Evolutionary conservation across 2,797 vertebrate species (phyloP), one percentile per base, ranked within the genome.

Genomic region (Dendrocincla tyrannina): DNA sequence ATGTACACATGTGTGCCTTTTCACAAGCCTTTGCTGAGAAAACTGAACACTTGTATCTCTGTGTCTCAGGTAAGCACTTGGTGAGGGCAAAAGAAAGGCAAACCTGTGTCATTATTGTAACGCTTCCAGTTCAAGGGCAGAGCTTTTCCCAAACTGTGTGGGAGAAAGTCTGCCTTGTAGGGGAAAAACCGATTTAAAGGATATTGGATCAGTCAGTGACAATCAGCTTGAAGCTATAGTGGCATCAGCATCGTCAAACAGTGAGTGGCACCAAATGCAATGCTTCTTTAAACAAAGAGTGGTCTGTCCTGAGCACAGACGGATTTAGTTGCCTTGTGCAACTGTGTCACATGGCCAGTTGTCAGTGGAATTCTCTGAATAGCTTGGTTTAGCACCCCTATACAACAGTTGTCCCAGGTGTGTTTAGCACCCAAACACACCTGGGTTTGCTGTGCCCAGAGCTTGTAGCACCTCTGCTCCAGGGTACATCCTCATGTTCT

Each of bases 161-260:
- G 35, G 23, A 86, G 41, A 77, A 92, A 91, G 30, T 23, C 77
- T 92, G 55, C 13, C 41, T 88, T 88, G 52, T 42, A 70, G 89
- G 44, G 95, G 67, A 76, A 93, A 92, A 90, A 49, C 19, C 47
- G 64, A 50, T 85, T 85, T 87, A 59, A 85, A 74, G 30, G 53
- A n/a, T 70, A 13, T 77, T 82, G 78, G 47, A 85, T 89, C 55
- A 28, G 70, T 80, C 37, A 59, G 37, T 44, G 53, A 68, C 53
- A 73, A 94, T 72, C 32, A 33, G 75, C 60, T 92, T 77, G 44
- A 93, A 92, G 46, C 52, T 77, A 15, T 53, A 39, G 49, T 4
- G 6, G 37, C 37, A 77, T 49, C 3, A 6, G 24, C 69, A n/a
- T 20, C 69, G 50, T 68, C 63, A 67, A 58, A 59, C 3, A 11